These are phyloP conservation scores for Chymomyza fuscimana DNA, from an alignment of 2,888 invertebrate genomes.

Conservation along the genomic window DNA sequence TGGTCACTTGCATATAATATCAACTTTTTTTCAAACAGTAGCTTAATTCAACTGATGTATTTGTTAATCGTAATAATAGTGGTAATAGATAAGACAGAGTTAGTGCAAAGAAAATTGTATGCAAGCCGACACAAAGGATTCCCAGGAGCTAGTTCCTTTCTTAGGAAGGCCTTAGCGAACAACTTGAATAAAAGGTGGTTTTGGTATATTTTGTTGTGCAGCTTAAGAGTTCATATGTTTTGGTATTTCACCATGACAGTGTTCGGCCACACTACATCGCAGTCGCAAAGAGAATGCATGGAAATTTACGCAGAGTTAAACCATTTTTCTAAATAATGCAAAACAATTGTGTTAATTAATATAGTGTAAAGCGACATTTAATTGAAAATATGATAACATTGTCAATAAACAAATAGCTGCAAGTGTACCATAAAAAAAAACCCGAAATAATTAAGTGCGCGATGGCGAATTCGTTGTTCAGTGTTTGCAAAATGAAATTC, in stretches of 20 bases:
- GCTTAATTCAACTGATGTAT: too few species aligned
- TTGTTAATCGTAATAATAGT: too few species aligned
- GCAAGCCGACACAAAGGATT: too few species aligned
- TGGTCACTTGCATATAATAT: too few species aligned
- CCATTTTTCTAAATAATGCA: slow-evolving; percentile 8
- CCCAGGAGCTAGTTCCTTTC: too few species aligned
- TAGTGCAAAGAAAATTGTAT: too few species aligned
- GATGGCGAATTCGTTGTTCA: slow-evolving; percentile 25
- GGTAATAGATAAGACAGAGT: too few species aligned
- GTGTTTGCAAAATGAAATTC: slow-evolving; percentile 64
- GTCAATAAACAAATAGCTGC: slow-evolving; percentile 42
- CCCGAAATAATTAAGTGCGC: slow-evolving; percentile 23
- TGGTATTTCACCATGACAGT: neutral
- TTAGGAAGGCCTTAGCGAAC: too few species aligned
- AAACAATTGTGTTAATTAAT: slow-evolving; percentile 14
- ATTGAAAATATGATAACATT: slow-evolving; percentile 33
- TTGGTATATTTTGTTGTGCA: too few species aligned
- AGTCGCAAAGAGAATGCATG: neutral
- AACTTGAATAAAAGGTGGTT: too few species aligned
- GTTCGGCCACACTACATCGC: neutral
- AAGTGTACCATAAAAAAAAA: slow-evolving; percentile 31
- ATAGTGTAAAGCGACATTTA: neutral
- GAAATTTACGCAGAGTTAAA: neutral
- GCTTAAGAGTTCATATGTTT: too few species aligned
- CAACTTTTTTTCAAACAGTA: too few species aligned